Conservation (phyloP, 2,888 invertebrate genomes). For the Bombyx huttoni region DNA sequence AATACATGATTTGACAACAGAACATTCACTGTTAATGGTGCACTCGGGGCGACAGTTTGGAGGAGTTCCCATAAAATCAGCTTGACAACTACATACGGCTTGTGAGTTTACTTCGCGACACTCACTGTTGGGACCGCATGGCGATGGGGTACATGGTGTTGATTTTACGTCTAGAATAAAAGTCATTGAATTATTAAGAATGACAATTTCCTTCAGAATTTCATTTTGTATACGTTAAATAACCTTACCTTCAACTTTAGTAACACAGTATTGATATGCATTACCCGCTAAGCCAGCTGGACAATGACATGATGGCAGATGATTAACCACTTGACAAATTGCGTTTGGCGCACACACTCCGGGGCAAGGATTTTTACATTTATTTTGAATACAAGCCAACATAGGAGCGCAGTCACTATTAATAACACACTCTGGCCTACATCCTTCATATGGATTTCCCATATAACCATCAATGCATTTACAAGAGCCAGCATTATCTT, state of each 20-base stretch:
- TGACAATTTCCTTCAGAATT: not conserved
- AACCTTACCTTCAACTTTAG: constrained; percentile 43
- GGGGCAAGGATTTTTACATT: constrained; percentile 85
- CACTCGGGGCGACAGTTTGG: constrained; percentile 87
- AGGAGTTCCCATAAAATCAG: constrained; percentile 81
- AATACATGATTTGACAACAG: constrained; percentile 81
- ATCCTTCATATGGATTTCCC: constrained; percentile 72
- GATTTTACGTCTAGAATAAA: constrained; percentile 46
- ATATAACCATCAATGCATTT: constrained; percentile 75
- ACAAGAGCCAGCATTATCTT: constrained; percentile 79
- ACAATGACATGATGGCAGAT: constrained; percentile 82
- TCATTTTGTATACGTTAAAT: not conserved
- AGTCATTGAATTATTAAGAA: not conserved
- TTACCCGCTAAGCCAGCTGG: constrained; percentile 78
- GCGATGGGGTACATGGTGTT: constrained; percentile 78
- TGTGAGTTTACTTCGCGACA: constrained; percentile 78
- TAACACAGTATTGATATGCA: constrained; percentile 76
- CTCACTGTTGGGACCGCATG: constrained; percentile 84
- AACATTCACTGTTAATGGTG: constrained; percentile 84
- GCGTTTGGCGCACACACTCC: constrained; percentile 82
- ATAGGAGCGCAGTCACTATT: constrained; percentile 84
- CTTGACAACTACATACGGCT: constrained; percentile 80
- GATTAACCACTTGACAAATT: constrained; percentile 82
- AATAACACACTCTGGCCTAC: constrained; percentile 85
- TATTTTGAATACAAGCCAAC: constrained; percentile 81